Evolutionary conservation across 2,797 vertebrate species (phyloP).

Genomic region (Anabas testudineus): DNA sequence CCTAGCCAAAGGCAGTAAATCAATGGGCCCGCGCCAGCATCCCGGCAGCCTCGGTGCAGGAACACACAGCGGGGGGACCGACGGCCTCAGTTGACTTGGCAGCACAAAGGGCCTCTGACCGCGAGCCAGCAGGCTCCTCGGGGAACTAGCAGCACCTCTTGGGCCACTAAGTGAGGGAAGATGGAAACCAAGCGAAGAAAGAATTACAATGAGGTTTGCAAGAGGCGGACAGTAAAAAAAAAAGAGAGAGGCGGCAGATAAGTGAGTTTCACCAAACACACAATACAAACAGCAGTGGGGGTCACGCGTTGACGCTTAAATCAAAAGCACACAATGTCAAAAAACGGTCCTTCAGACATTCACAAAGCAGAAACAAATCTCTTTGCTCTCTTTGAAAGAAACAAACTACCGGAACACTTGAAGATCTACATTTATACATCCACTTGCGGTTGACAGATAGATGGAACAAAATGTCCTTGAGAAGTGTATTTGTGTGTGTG

Average conservation of each 20-base stretch:
- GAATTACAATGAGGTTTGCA: constrained; percentile 68
- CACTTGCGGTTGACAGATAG: constrained; percentile 32
- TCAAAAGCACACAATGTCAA: constrained; percentile 31
- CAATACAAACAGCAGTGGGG: constrained; percentile 16
- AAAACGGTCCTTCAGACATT: constrained; percentile 30
- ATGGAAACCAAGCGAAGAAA: constrained; percentile 59
- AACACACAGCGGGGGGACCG: constrained; percentile 70
- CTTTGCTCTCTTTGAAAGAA: constrained; percentile 30
- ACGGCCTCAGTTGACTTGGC: constrained; percentile 77
- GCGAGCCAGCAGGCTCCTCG: constrained; percentile 74
- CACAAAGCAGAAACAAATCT: constrained; percentile 17
- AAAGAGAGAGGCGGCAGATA: constrained; percentile 16
- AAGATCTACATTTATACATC: constrained; percentile 22
- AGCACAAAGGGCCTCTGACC: constrained; percentile 78
- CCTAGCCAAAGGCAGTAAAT: constrained; percentile 82
- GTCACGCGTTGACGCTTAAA: constrained; percentile 35
- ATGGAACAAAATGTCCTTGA: constrained; percentile 59
- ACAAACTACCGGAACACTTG: constrained; percentile 18
- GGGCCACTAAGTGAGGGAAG: constrained; percentile 69
- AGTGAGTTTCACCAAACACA: constrained; percentile 35
- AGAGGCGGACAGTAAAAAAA: constrained; percentile 48
- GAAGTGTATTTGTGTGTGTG: constrained; percentile 20
- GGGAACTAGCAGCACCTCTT: constrained; percentile 74
- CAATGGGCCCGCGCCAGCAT: constrained; percentile 73
- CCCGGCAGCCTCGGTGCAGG: constrained; percentile 66